Evolutionary conservation across 2,888 invertebrate species (phyloP).

Genomic region (Nebria salina): DNA sequence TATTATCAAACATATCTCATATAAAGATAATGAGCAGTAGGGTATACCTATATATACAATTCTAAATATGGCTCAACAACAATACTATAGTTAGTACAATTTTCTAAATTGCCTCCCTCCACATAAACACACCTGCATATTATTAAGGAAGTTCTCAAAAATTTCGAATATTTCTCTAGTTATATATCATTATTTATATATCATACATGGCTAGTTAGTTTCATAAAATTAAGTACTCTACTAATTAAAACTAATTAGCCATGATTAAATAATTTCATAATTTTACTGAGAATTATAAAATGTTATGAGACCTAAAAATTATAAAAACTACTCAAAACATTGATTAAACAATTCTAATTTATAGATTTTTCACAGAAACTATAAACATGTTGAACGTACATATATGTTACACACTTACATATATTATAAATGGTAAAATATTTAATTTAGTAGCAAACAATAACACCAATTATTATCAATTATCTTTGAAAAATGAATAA

Average conservation of each 20-base stretch:
- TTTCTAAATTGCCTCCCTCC: no score
- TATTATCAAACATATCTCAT: not conserved
- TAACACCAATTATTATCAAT: not conserved
- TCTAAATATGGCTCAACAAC: no score
- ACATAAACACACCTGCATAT: slow-evolving; percentile 1
- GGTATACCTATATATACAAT: no score
- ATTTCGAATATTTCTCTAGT: not conserved
- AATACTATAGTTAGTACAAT: not conserved
- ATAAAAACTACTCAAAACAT: no score
- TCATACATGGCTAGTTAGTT: slow-evolving; percentile 7
- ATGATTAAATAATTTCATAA: not conserved
- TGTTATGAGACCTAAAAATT: no score
- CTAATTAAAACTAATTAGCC: slow-evolving; percentile 57
- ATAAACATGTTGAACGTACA: no score
- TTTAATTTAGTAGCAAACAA: not conserved
- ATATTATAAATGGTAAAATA: not conserved
- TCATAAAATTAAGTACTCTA: slow-evolving; percentile 62
- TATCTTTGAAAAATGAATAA: not conserved
- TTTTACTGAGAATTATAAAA: not conserved
- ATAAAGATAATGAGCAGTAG: no score
- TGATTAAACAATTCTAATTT: no score
- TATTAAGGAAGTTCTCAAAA: not conserved
- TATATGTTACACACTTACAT: no score
- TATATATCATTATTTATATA: not conserved
- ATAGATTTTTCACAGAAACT: no score